A percentile compares a stretch with the other conserved stretches of the same genome.
phyloP scores from a whole-genome alignment of 2,113 vertebrate species.

The Acrocephalus arundinaceus region DNA sequence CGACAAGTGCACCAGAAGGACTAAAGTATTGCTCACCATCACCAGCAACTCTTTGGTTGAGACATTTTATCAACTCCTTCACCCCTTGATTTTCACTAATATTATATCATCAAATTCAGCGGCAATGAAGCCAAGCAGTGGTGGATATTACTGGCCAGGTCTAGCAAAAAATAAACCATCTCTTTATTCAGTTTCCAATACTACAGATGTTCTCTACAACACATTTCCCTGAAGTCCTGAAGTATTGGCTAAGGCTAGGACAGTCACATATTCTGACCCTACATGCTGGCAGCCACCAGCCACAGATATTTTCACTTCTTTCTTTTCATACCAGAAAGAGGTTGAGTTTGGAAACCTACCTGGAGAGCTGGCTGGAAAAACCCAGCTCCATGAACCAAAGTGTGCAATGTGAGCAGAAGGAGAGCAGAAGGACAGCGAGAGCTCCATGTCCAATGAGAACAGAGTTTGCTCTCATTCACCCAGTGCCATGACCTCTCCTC shows the following conservation, averaged over 20 bases:
- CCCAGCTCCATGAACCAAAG: rapidly evolving
- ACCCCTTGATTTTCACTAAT: not conserved
- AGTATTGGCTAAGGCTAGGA: not conserved
- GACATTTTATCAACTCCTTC: not conserved
- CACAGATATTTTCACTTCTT: not conserved
- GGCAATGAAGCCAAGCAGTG: not conserved
- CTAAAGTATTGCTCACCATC: not conserved
- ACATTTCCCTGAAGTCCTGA: not conserved
- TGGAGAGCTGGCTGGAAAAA: not conserved
- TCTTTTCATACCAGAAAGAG: not conserved
- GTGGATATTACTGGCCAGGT: not conserved
- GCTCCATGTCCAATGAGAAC: rapidly evolving
- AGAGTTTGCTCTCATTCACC: not conserved
- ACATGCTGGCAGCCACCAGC: not conserved
- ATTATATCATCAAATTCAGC: not conserved
- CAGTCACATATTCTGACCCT: not conserved
- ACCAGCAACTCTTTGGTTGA: not conserved
- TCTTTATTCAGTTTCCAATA: not conserved
- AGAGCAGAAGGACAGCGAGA: not conserved
- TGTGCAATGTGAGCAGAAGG: rapidly evolving
- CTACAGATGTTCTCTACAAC: not conserved
- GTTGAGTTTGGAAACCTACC: not conserved
- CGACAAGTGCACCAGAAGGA: rapidly evolving
- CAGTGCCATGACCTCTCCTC: rapidly evolving
- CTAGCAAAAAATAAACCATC: not conserved